These are phyloP conservation scores for Parnassius apollo DNA, from an alignment of 2,888 invertebrate species.

Conservation along the genomic window DNA sequence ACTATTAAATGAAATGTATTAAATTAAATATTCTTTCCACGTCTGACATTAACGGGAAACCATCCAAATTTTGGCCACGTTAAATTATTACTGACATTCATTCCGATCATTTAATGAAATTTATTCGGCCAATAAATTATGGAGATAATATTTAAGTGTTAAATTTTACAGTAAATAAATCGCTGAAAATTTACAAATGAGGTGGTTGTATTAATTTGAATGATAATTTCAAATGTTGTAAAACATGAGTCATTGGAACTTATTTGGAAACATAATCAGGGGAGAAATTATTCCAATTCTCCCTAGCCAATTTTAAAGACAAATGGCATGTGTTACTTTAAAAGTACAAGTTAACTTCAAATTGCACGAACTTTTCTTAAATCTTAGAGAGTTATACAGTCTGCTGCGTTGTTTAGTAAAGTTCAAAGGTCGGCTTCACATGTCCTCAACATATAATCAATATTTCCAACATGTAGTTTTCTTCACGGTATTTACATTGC, in stretches of 20 bases:
- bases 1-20: conserved; percentile 23
- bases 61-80: conserved; percentile 26
- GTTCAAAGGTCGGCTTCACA: too few relatives aligned
- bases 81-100: conserved; percentile 29
- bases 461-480: too few relatives aligned
- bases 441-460: too few relatives aligned
- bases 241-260: not conserved
- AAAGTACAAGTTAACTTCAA: too few relatives aligned
- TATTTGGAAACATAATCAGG: not conserved
- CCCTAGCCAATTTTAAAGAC: too few relatives aligned
- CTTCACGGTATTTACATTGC: too few relatives aligned
- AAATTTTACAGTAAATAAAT: conserved; percentile 44
- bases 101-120: conserved; percentile 42
- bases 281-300: too few relatives aligned
- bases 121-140: conserved; percentile 48
- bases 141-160: conserved; percentile 42
- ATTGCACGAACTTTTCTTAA: too few relatives aligned
- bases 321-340: too few relatives aligned
- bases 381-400: too few relatives aligned
- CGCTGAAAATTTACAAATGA: conserved; percentile 23
- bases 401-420: too few relatives aligned
- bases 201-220: conserved; percentile 16
- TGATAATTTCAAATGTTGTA: conserved; percentile 7
- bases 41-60: conserved; percentile 22
- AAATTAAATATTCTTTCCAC: conserved; percentile 25